Percentiles rank a stretch among this genome's conserved stretches.
Evolutionary conservation across 2,888 invertebrate genomes (phyloP).

Genomic region (Invenusta paracnida): DNA sequence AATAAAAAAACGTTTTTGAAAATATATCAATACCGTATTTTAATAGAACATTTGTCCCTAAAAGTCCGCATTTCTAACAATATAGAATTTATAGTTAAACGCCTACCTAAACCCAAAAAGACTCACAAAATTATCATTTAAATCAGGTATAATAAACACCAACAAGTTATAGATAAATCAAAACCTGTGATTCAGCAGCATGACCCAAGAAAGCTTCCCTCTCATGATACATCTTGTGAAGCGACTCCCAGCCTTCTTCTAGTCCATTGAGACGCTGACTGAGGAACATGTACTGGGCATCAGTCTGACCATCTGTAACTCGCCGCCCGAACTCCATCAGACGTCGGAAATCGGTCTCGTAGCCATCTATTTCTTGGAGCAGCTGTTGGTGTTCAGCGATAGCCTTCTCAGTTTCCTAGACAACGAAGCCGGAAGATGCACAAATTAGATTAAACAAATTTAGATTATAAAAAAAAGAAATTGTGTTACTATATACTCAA

Average conservation of each 20-base stretch:
- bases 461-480: too few relatives aligned
- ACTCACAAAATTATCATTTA: too few relatives aligned
- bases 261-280: slow-evolving; percentile 85
- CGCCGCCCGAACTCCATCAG: slow-evolving; percentile 92
- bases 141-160: too few relatives aligned
- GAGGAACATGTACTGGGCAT: slow-evolving; percentile 99
- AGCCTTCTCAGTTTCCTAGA: slow-evolving; percentile 85
- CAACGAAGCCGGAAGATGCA: background rate
- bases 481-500: too few relatives aligned
- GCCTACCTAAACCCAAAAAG: too few relatives aligned
- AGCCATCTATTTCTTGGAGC: slow-evolving; percentile 97
- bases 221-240: slow-evolving; percentile 99
- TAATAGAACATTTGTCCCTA: too few relatives aligned
- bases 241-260: slow-evolving; percentile 96
- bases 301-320: slow-evolving; percentile 70
- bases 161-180: too few relatives aligned
- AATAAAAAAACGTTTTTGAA: too few relatives aligned
- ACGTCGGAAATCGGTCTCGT: slow-evolving; percentile 91
- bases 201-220: slow-evolving; percentile 87
- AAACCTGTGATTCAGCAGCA: slow-evolving; percentile 71
- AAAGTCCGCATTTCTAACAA: too few relatives aligned
- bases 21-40: too few relatives aligned
- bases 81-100: too few relatives aligned
- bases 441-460: too few relatives aligned
- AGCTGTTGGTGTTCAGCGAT: slow-evolving; percentile 95